These are phyloP conservation scores for Yponomeuta cagnagella DNA, from an alignment of 2,888 invertebrate species.

Conservation along the genomic window DNA sequence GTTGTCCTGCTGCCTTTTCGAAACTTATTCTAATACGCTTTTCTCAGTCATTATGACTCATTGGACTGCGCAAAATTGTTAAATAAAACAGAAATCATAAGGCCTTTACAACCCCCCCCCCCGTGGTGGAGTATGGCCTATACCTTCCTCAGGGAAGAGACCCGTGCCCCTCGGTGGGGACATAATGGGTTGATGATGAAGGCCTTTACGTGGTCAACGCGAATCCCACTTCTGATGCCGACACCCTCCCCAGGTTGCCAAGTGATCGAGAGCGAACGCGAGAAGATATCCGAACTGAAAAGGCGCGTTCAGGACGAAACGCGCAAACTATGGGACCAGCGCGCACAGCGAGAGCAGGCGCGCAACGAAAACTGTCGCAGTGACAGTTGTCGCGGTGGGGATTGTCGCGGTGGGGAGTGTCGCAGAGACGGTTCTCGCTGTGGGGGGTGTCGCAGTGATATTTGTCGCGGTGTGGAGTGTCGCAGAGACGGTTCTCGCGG, in stretches of 20 bases:
- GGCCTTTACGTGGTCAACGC: too few relatives aligned
- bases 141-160: too few relatives aligned
- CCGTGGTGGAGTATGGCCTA: too few relatives aligned
- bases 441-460: slow-evolving; percentile 18
- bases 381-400: slow-evolving; percentile 29
- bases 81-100: too few relatives aligned
- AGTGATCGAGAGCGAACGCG: slow-evolving; percentile 93
- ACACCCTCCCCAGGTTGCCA: slow-evolving; percentile 80
- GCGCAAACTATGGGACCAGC: slow-evolving; percentile 87
- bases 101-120: too few relatives aligned
- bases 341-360: slow-evolving; percentile 37
- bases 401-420: not conserved
- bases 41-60: too few relatives aligned
- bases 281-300: slow-evolving; percentile 90
- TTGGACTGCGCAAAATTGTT: too few relatives aligned
- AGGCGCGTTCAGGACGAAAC: slow-evolving; percentile 92
- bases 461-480: not conserved
- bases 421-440: not conserved
- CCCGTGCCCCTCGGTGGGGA: too few relatives aligned
- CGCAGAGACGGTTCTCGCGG: not conserved
- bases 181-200: too few relatives aligned
- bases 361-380: slow-evolving; percentile 35
- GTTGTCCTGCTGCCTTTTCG: too few relatives aligned
- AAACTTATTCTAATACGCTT: too few relatives aligned
- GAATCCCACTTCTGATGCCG: too few relatives aligned